Evolutionary conservation across 2,888 invertebrate genomes (phyloP).

Genomic region (Omphaloscelis lunosa): DNA sequence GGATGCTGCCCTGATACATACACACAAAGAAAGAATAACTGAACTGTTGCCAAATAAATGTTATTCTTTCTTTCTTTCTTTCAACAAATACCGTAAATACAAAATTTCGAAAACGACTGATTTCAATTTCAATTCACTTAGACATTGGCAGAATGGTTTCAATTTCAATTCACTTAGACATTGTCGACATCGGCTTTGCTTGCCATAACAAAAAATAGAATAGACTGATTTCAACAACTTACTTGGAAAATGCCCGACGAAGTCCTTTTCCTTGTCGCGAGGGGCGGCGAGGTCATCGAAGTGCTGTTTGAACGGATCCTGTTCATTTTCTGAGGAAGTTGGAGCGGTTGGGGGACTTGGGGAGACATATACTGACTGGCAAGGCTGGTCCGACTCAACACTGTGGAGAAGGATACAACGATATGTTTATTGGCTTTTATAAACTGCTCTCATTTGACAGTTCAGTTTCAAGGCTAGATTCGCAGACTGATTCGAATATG

Average conservation of each 20-base stretch:
- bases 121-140: too few relatives aligned
- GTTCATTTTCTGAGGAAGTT: conserved; percentile 66
- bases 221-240: conserved; percentile 3
- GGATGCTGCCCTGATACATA: too few relatives aligned
- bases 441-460: not conserved
- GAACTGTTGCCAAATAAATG: too few relatives aligned
- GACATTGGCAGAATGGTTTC: too few relatives aligned
- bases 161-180: too few relatives aligned
- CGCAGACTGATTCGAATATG: too few relatives aligned
- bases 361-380: conserved; percentile 32
- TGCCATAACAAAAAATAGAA: too few relatives aligned
- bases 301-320: conserved; percentile 75
- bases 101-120: too few relatives aligned
- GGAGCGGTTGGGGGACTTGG: conserved; percentile 30
- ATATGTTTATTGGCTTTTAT: not conserved
- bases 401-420: conserved; percentile 20
- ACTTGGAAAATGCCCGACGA: conserved; percentile 85
- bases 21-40: too few relatives aligned
- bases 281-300: conserved; percentile 65
- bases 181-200: too few relatives aligned
- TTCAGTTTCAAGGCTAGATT: not conserved
- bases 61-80: too few relatives aligned
- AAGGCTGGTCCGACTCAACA: conserved; percentile 41
- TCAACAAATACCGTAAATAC: too few relatives aligned
- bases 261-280: conserved; percentile 77